A percentile compares a stretch with the other conserved stretches of the same genome.
These are phyloP conservation scores for Eupleurogrammus muticus DNA, from an alignment of 2,797 vertebrate genomes.

Conservation along the genomic window DNA sequence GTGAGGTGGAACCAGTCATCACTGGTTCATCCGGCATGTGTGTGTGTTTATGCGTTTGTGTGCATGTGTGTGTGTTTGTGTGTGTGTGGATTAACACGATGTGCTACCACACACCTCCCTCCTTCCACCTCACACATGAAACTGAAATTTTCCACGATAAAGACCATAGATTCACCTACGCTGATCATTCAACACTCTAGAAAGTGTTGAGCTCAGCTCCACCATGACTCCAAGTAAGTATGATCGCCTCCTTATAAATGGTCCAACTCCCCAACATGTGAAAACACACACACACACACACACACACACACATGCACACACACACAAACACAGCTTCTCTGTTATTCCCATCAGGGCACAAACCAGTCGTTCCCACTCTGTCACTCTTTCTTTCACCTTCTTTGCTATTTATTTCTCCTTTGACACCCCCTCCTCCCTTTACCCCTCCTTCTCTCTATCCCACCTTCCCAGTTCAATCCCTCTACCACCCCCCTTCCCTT, in stretches of 20 bases:
- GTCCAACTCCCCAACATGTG: slow-evolving; percentile 15
- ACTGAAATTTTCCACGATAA: too few species aligned
- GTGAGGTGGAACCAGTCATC: too few species aligned
- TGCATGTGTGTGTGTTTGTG: too few species aligned
- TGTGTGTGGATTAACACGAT: too few species aligned
- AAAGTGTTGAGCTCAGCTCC: slow-evolving; percentile 58
- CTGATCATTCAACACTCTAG: too few species aligned
- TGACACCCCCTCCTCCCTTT: not conserved
- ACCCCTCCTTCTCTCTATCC: slow-evolving; percentile 4
- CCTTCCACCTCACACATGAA: too few species aligned
- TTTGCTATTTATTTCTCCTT: slow-evolving; percentile 16
- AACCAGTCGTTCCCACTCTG: not conserved
- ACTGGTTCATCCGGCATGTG: too few species aligned
- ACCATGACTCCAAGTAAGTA: slow-evolving; percentile 47
- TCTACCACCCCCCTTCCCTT: slow-evolving; percentile 1
- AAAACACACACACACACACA: slow-evolving; percentile 1
- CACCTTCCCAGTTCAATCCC: not conserved
- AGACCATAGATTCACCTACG: too few species aligned
- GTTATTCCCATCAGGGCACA: slow-evolving; percentile 54
- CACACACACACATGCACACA: not conserved
- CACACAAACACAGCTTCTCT: slow-evolving; percentile 24
- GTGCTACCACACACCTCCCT: too few species aligned
- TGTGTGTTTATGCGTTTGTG: too few species aligned
- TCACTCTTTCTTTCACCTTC: not conserved
- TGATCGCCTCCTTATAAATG: slow-evolving; percentile 58